Base-by-base conservation (phyloP, 2,888 invertebrate genomes). In the Cinara cedri region DNA sequence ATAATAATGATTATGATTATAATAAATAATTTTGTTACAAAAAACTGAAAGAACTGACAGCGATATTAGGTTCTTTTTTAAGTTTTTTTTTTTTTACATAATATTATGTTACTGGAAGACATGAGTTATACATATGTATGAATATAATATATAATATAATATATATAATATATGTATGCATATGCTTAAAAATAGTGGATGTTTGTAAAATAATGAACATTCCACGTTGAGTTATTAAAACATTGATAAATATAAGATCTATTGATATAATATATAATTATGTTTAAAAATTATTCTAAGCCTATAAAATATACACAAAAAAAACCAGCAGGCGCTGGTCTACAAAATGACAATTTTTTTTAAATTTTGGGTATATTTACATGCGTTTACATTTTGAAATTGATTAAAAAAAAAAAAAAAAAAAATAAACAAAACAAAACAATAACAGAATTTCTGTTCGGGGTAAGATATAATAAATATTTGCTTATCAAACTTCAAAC, bases 51-150 rank as follows among this genome's bases (percentile, higher is more conserved):
- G 66, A 76, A 66, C 75, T 66, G 65, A 76, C 66, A 76, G 55
- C 51, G 51, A 63, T 63, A 42, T 51, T 42, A 51, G 42, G 74
- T 63, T 74, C 63, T 66, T 55, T 75, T 75, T 66, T 16, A 44
- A 55, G 55, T 19, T 65, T 24, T 72, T 13, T 21, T 57, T 62
- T 66, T 66, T 57, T n/a, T 21, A 74, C 44, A 74, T 51, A 63
- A 55, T 44, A 60, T 72, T 72, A 66, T 76, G 55, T 76, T 76
- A 76, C 75, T 76, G 75, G 75, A 76, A 76, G 75, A 76, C 75
- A 76, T 76, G 46, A 76, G 75, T 76, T 76, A 76, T 57, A 66
- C 75, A 76, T 66, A 76, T 57, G n/a, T 51, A 16, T 63, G 34
- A 34, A 62, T 72, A 62, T 54, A n/a, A n/a, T n/a, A n/a, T n/a